These are phyloP conservation scores for Pitangus sulphuratus DNA, from an alignment of 2,797 vertebrate genomes.

Conservation along the genomic window DNA sequence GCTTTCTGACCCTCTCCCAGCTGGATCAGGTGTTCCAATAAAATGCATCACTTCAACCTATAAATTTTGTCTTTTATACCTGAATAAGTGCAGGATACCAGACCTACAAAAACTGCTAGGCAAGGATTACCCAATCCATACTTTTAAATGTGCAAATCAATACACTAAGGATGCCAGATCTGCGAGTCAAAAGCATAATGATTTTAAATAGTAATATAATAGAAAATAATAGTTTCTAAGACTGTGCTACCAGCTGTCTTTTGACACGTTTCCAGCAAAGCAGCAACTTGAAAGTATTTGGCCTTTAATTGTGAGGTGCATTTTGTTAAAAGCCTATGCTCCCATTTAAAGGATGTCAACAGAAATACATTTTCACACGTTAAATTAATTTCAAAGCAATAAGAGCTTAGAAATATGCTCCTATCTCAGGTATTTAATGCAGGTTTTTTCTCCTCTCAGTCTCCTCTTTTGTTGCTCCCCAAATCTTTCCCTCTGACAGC, in stretches of 20 bases:
- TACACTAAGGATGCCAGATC: background rate
- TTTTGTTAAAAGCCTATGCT: background rate
- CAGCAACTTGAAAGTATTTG: background rate
- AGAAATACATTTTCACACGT: conserved; percentile 6
- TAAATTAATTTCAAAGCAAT: conserved; percentile 26
- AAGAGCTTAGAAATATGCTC: background rate
- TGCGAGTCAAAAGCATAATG: background rate
- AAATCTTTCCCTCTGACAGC: conserved; percentile 22
- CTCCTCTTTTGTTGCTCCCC: background rate
- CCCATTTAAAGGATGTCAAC: background rate
- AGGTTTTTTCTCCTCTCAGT: background rate
- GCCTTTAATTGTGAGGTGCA: background rate
- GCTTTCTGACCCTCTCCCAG: background rate
- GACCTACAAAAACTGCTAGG: background rate
- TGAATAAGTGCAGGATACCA: background rate
- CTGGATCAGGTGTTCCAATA: background rate
- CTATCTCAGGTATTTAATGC: background rate
- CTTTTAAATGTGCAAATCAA: background rate
- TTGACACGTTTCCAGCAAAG: background rate
- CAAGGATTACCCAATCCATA: background rate
- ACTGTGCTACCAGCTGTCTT: background rate
- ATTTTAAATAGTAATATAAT: background rate
- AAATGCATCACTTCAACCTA: background rate
- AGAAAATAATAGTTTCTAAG: background rate
- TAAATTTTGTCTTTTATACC: background rate